Percentiles rank a stretch among this genome's conserved stretches.
phyloP scores from a whole-genome alignment of 2,797 vertebrate species.

The Pogoniulus pusillus region DNA sequence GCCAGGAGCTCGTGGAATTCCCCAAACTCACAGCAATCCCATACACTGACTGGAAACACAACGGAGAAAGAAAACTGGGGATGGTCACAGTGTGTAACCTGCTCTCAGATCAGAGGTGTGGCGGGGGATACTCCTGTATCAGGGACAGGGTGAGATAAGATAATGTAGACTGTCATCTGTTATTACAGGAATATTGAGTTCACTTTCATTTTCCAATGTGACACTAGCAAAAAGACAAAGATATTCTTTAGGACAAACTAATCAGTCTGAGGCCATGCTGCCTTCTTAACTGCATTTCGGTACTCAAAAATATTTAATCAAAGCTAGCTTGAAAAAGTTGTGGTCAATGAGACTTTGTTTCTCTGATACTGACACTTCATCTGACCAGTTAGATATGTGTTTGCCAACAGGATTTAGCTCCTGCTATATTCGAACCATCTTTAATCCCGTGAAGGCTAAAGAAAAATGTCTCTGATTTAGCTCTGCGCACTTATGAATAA shows the following conservation, averaged over 20 bases:
- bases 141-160: neutral
- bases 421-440: constrained; percentile 58
- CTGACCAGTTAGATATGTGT: constrained; percentile 14
- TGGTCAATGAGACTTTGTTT: constrained; percentile 10
- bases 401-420: constrained; percentile 54
- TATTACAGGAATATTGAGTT: neutral
- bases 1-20: neutral
- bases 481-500: constrained; percentile 54
- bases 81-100: accelerated
- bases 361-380: constrained; percentile 6
- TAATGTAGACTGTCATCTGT: neutral
- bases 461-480: constrained; percentile 67
- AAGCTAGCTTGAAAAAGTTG: neutral
- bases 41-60: neutral
- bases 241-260: neutral
- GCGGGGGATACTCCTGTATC: neutral
- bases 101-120: neutral
- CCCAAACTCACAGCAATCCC: neutral
- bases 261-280: neutral
- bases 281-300: neutral
- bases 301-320: neutral
- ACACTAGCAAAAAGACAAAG: neutral
- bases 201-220: neutral
- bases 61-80: neutral
- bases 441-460: constrained; percentile 59